These are phyloP conservation scores for Botrylloides violaceus DNA, from an alignment of 23 tunicate species.

Conservation along the genomic window DNA sequence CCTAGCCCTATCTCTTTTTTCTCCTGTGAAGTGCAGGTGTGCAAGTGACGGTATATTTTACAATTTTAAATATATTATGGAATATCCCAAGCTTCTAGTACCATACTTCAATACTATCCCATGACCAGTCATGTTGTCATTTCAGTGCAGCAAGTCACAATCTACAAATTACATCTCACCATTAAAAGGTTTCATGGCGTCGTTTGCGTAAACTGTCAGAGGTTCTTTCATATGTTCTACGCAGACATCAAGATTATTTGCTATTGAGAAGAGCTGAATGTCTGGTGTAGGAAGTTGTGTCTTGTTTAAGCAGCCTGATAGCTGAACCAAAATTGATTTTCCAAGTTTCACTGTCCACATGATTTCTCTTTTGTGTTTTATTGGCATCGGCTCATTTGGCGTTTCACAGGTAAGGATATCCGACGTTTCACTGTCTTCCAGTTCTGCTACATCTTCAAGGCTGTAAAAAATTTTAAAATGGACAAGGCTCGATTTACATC, in stretches of 20 bases:
- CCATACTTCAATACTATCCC: too few relatives aligned
- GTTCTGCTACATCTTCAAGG: too few relatives aligned
- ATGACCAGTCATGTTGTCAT: too few relatives aligned
- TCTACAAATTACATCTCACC: too few relatives aligned
- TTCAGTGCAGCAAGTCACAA: too few relatives aligned
- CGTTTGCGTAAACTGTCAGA: slow-evolving; percentile 34
- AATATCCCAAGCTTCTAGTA: too few relatives aligned
- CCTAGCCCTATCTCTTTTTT: too few relatives aligned
- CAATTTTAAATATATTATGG: too few relatives aligned
- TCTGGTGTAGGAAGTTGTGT: slow-evolving; percentile 31
- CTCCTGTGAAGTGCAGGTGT: too few relatives aligned
- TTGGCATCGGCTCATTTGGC: slow-evolving; percentile 20
- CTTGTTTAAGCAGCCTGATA: slow-evolving; percentile 24
- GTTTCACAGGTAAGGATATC: slow-evolving; percentile 16
- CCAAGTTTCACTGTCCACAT: slow-evolving; percentile 29
- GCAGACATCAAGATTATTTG: slow-evolving; percentile 47
- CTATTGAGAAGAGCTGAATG: slow-evolving; percentile 36
- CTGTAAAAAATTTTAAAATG: too few relatives aligned
- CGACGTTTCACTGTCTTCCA: background rate
- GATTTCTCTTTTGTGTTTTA: slow-evolving; percentile 40
- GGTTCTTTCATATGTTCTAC: slow-evolving; percentile 30
- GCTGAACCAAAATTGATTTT: slow-evolving; percentile 34
- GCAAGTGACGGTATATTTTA: too few relatives aligned
- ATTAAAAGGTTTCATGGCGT: slow-evolving; percentile 17
- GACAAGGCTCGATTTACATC: too few relatives aligned